Evolutionary conservation across 1,140 invertebrate species (phyloP).

Genomic region (Anastatus disparis): DNA sequence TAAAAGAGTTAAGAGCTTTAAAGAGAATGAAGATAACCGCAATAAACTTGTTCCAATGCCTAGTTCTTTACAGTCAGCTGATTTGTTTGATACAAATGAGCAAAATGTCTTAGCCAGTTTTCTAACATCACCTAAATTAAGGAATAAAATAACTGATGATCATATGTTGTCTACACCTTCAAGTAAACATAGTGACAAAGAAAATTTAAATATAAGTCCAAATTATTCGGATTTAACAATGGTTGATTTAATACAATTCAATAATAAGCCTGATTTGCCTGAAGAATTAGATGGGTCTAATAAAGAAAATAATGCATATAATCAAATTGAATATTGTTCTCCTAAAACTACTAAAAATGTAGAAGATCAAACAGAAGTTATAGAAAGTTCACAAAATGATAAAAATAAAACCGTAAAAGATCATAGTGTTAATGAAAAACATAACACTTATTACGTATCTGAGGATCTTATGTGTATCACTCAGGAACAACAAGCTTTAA

Average conservation of each 20-base stretch:
- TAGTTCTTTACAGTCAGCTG: slow-evolving; percentile 15
- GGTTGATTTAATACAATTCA: slow-evolving; percentile 11
- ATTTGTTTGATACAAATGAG: slow-evolving; percentile 38
- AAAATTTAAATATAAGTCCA: background rate
- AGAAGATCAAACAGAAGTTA: background rate
- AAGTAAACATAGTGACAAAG: background rate
- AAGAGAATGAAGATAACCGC: background rate
- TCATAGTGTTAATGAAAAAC: background rate
- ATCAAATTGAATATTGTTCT: background rate
- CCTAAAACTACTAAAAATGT: background rate
- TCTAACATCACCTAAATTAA: background rate
- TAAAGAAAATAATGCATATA: slow-evolving; percentile 23
- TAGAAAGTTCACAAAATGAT: background rate
- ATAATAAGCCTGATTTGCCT: background rate
- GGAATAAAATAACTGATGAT: background rate
- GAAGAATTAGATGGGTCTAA: slow-evolving; percentile 12
- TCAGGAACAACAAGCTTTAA: slow-evolving; percentile 40
- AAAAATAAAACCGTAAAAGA: background rate
- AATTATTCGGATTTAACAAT: slow-evolving; percentile 5
- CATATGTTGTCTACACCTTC: background rate
- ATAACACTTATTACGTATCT: slow-evolving; percentile 14
- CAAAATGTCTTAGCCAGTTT: background rate
- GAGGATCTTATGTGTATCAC: slow-evolving; percentile 49
- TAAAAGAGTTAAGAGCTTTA: slow-evolving; percentile 1
- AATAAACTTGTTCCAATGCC: slow-evolving; percentile 17